A percentile compares a stretch with the other conserved stretches of the same genome.
phyloP scores from a whole-genome alignment of 2,888 invertebrate species.

The Cheilosia pagana region DNA sequence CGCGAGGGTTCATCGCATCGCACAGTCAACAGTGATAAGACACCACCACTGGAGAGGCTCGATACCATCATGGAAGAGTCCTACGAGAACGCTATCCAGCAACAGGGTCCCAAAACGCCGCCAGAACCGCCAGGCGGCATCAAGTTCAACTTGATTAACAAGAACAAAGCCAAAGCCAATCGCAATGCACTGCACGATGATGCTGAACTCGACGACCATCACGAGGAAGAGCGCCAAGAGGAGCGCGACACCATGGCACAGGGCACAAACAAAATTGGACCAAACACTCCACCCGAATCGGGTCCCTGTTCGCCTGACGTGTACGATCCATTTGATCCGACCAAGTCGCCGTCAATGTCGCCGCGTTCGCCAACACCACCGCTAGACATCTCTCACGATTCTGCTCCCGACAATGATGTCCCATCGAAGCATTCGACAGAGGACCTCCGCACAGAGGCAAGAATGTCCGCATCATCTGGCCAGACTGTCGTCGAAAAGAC shows the following conservation, averaged over 20 bases:
- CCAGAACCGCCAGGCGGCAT: conserved; percentile 86
- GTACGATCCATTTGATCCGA: conserved; percentile 96
- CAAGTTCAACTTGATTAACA: conserved; percentile 86
- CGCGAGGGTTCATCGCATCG: conserved; percentile 77
- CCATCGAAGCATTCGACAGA: conserved; percentile 72
- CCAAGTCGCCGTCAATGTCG: conserved; percentile 87
- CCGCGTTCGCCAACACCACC: conserved; percentile 82
- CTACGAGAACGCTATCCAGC: conserved; percentile 81
- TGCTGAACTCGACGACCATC: conserved; percentile 50
- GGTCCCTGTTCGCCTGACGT: conserved; percentile 91
- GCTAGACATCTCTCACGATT: conserved; percentile 62
- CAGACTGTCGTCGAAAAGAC: conserved; percentile 70
- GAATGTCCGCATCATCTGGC: conserved; percentile 44
- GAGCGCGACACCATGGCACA: conserved; percentile 75
- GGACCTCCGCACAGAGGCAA: conserved; percentile 64
- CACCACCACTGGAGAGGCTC: conserved; percentile 79
- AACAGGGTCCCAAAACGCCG: conserved; percentile 89
- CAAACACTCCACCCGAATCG: conserved; percentile 89
- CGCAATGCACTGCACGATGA: conserved; percentile 87
- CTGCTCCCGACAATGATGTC: conserved; percentile 51
- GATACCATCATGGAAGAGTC: conserved; percentile 81
- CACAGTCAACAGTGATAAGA: conserved; percentile 77
- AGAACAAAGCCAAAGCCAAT: conserved; percentile 84
- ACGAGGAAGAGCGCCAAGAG: conserved; percentile 46
- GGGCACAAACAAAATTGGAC: conserved; percentile 85